Conservation (phyloP, 2,888 invertebrate species). For the Drosophila flavopinicola region DNA sequence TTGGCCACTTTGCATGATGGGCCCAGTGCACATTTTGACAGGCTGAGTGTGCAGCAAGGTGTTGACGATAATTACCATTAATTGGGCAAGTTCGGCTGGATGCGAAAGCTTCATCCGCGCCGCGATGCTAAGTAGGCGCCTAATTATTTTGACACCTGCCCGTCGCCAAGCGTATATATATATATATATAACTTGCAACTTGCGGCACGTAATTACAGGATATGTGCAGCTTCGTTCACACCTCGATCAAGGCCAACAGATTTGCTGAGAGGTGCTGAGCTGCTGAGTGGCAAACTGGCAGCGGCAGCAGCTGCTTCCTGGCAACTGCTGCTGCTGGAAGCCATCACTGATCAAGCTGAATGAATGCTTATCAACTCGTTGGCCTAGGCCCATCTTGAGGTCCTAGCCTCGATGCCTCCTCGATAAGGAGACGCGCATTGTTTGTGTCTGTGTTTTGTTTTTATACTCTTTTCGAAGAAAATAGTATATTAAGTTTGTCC, state of each 20-base stretch:
- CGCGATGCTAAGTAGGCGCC: slow-evolving; percentile 70
- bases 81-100: slow-evolving; percentile 66
- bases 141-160: slow-evolving; percentile 80
- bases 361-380: slow-evolving; percentile 60
- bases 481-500: too few species aligned
- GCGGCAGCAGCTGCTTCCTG: slow-evolving; percentile 60
- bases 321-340: slow-evolving; percentile 34
- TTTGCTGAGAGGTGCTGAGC: slow-evolving; percentile 43
- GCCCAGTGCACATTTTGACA: slow-evolving; percentile 75
- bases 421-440: slow-evolving; percentile 59
- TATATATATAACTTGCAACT: slow-evolving; percentile 9
- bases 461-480: slow-evolving; percentile 1
- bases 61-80: slow-evolving; percentile 78
- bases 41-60: slow-evolving; percentile 74
- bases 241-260: slow-evolving; percentile 70
- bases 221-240: slow-evolving; percentile 56
- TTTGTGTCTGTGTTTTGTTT: slow-evolving; percentile 51
- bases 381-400: slow-evolving; percentile 49
- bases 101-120: slow-evolving; percentile 31
- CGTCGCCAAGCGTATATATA: neutral
- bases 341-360: slow-evolving; percentile 31
- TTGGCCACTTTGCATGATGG: slow-evolving; percentile 78
- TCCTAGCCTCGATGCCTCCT: slow-evolving; percentile 30
- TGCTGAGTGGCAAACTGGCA: slow-evolving; percentile 41
- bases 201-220: slow-evolving; percentile 71